phyloP scores from a whole-genome alignment of 2,888 invertebrate species.

The Flexamia atlantica region DNA sequence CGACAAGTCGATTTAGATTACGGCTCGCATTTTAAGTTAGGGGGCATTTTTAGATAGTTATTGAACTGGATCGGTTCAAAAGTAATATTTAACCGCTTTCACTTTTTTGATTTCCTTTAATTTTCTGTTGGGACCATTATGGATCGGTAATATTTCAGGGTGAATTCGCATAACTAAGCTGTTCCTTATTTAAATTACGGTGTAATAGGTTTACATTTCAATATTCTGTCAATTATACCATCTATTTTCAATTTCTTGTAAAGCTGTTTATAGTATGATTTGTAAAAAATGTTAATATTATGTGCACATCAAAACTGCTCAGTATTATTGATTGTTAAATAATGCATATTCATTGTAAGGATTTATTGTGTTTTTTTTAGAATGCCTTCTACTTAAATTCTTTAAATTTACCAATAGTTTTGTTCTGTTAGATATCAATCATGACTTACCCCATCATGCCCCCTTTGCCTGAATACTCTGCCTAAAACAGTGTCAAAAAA shows the following conservation, averaged over 20 bases:
- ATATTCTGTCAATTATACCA: slow-evolving; percentile 12
- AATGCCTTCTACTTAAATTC: slow-evolving; percentile 14
- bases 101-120: neutral
- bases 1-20: slow-evolving; percentile 44
- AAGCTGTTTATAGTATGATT: slow-evolving; percentile 49
- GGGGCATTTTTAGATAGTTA: slow-evolving; percentile 55
- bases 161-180: neutral
- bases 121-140: slow-evolving; percentile 40
- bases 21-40: slow-evolving; percentile 35
- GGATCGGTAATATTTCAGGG: neutral
- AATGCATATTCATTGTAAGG: slow-evolving; percentile 26
- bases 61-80: neutral
- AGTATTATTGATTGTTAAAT: slow-evolving; percentile 56
- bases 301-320: slow-evolving; percentile 58
- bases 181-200: slow-evolving; percentile 10
- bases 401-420: neutral
- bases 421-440: neutral
- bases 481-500: neutral
- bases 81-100: slow-evolving; percentile 37
- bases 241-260: slow-evolving; percentile 26
- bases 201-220: neutral
- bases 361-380: slow-evolving; percentile 6
- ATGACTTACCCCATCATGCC: neutral
- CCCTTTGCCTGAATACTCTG: slow-evolving; percentile 19
- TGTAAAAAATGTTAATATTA: slow-evolving; percentile 58